Conservation (phyloP, 1,140 invertebrate species). For the Doryteuthis pealeii region DNA sequence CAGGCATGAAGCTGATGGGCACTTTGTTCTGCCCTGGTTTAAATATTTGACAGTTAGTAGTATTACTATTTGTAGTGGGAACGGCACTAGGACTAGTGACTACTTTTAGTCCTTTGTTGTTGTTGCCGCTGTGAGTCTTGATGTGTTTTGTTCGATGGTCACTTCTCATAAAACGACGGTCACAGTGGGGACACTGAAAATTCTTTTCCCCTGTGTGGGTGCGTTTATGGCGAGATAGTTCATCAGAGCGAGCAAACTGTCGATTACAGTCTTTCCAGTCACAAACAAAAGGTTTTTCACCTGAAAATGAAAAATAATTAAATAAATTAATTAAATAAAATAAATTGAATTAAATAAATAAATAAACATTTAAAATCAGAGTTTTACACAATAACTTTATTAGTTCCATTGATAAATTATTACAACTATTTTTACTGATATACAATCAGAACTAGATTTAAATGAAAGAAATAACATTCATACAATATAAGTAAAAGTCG, state of each 20-base stretch:
- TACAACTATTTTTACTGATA: not conserved
- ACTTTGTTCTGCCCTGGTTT: no score
- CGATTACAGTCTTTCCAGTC: slow-evolving; percentile 83
- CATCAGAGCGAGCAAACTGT: slow-evolving; percentile 88
- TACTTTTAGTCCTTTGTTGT: not conserved
- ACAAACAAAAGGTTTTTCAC: slow-evolving; percentile 65
- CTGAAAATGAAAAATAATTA: slow-evolving; percentile 19
- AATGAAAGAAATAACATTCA: not conserved
- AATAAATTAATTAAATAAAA: no score
- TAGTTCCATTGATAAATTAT: not conserved
- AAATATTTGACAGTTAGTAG: no score
- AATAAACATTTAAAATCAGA: not conserved
- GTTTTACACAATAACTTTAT: not conserved
- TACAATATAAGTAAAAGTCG: no score
- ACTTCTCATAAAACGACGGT: slow-evolving; percentile 85
- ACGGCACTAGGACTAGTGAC: not conserved
- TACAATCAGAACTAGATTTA: not conserved
- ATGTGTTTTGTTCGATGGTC: slow-evolving; percentile 48
- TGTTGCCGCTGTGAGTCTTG: slow-evolving; percentile 47
- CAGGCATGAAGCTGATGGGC: no score
- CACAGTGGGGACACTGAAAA: slow-evolving; percentile 82
- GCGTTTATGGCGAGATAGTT: slow-evolving; percentile 82
- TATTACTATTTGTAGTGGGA: no score
- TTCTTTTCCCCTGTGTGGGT: slow-evolving; percentile 93
- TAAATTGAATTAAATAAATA: not conserved